phyloP scores from a whole-genome alignment of 2,888 invertebrate genomes.

The Aquatica leii region DNA sequence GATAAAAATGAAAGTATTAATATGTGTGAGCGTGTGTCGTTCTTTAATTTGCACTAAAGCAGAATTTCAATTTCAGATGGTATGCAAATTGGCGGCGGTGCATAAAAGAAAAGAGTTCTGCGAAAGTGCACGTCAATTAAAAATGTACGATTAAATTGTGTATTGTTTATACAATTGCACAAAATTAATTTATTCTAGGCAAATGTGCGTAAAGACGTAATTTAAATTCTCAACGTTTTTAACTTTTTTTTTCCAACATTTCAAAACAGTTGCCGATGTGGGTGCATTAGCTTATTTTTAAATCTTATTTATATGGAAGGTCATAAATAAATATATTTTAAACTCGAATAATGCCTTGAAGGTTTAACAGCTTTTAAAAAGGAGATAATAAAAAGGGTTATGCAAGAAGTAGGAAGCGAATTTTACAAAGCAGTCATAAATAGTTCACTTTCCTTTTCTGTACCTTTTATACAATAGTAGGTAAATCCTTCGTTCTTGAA shows the following conservation, averaged over 20 bases:
- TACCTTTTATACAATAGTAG: no score
- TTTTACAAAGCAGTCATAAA: constrained; percentile 48
- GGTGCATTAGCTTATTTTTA: constrained; percentile 7
- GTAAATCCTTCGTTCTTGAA: constrained; percentile 12
- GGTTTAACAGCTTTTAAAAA: constrained; percentile 46
- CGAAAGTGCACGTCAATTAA: no score
- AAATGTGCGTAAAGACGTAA: neutral
- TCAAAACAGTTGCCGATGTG: neutral
- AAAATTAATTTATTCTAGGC: no score
- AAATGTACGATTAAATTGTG: no score
- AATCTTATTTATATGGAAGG: constrained; percentile 30
- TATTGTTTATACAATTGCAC: no score
- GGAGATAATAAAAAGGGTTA: constrained; percentile 52
- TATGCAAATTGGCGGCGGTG: no score
- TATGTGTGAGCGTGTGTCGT: no score
- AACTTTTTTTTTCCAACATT: constrained; percentile 5
- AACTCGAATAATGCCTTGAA: constrained; percentile 38
- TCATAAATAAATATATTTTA: constrained; percentile 41
- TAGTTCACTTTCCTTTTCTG: constrained; percentile 51
- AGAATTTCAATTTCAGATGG: no score
- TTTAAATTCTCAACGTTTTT: constrained; percentile 1
- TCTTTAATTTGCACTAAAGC: no score
- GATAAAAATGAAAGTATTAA: no score
- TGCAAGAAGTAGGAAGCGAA: constrained; percentile 50
- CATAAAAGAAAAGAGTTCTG: no score